A percentile compares a stretch with the other conserved stretches of the same genome.
Evolutionary conservation across 2,113 vertebrate genomes (phyloP).

Genomic region (Forbesichthys papilliferus): DNA sequence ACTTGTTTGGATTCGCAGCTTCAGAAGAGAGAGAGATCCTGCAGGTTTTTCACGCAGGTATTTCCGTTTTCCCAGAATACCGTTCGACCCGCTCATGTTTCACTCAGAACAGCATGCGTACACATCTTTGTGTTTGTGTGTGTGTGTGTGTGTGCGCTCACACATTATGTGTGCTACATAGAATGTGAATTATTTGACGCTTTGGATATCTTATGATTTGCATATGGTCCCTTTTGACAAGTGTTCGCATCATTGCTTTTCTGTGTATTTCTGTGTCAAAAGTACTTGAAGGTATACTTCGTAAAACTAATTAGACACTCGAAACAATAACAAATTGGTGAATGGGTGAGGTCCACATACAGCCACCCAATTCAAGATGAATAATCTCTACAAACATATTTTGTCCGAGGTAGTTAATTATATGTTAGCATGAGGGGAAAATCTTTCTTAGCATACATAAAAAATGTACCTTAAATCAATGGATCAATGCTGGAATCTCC

Average conservation of each 20-base stretch:
- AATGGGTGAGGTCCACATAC: too few species aligned
- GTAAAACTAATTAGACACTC: too few species aligned
- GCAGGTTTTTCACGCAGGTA: conserved; percentile 78
- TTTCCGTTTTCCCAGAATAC: conserved; percentile 51
- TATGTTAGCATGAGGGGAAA: too few species aligned
- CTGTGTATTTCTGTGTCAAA: neutral
- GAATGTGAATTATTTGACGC: conserved; percentile 11
- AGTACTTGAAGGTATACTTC: too few species aligned
- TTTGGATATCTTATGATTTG: conserved; percentile 31
- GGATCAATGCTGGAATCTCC: conserved; percentile 38
- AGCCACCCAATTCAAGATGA: too few species aligned
- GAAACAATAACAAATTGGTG: too few species aligned
- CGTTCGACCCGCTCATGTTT: conserved; percentile 29
- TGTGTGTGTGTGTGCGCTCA: conserved; percentile 20
- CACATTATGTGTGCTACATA: conserved; percentile 24
- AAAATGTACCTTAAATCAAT: neutral
- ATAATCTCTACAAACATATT: too few species aligned
- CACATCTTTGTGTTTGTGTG: neutral
- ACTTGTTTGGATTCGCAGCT: conserved; percentile 76
- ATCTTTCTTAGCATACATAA: too few species aligned
- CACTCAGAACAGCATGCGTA: conserved; percentile 51
- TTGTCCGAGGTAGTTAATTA: too few species aligned
- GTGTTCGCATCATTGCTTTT: conserved; percentile 1
- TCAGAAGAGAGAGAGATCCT: conserved; percentile 79
- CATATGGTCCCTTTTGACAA: conserved; percentile 50